Evolutionary conservation across 2,888 invertebrate species (phyloP).

Genomic region (Helicoverpa assulta): DNA sequence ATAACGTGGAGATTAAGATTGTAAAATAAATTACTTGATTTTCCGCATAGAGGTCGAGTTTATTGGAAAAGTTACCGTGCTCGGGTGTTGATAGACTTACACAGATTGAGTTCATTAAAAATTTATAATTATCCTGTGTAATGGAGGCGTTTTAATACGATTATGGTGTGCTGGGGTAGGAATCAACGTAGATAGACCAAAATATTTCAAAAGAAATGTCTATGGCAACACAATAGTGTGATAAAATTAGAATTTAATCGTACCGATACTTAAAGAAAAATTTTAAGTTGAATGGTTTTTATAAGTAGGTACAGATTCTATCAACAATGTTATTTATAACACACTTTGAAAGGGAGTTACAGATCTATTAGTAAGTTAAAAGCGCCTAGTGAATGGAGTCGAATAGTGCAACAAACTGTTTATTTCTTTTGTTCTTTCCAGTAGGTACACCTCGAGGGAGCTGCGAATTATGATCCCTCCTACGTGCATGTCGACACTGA

Average conservation of each 20-base stretch:
- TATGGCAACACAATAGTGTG: too few species aligned
- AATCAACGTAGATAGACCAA: too few species aligned
- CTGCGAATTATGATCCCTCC: slow-evolving; percentile 53
- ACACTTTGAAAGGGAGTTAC: background rate
- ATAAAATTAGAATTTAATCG: too few species aligned
- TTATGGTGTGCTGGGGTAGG: background rate
- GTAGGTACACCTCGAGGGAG: slow-evolving; percentile 62
- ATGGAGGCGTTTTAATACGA: slow-evolving; percentile 40
- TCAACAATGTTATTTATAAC: background rate
- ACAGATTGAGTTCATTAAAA: slow-evolving; percentile 84
- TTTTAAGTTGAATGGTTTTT: too few species aligned
- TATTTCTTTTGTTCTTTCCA: slow-evolving; percentile 68
- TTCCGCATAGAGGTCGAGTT: slow-evolving; percentile 73
- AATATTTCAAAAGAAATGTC: too few species aligned
- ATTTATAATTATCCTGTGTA: slow-evolving; percentile 73
- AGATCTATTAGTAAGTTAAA: slow-evolving; percentile 40
- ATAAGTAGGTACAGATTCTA: too few species aligned
- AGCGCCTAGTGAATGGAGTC: slow-evolving; percentile 68
- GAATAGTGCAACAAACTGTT: slow-evolving; percentile 68
- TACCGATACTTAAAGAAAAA: too few species aligned
- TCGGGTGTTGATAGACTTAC: slow-evolving; percentile 79
- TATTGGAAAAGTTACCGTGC: slow-evolving; percentile 71
- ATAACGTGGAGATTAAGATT: slow-evolving; percentile 73
- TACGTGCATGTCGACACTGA: slow-evolving; percentile 44
- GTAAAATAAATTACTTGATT: slow-evolving; percentile 76